Conservation (phyloP, 2,888 invertebrate species). For the Barypeithes pellucidus region DNA sequence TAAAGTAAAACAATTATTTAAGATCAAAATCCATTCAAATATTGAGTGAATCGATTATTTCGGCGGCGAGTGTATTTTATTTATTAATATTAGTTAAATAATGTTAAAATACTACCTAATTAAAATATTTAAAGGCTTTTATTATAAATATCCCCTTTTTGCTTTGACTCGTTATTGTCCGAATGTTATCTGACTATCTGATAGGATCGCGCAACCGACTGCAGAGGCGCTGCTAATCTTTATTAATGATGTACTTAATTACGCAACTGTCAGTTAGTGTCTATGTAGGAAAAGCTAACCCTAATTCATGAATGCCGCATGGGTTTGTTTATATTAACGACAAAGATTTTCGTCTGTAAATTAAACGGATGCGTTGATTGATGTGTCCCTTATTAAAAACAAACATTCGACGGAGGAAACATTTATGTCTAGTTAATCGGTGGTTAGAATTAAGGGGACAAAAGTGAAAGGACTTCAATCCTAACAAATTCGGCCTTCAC, state of each 20-base stretch:
- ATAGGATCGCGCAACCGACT: constrained; percentile 35
- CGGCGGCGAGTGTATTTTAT: too few species aligned
- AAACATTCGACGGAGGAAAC: constrained; percentile 19
- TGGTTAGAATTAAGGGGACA: too few species aligned
- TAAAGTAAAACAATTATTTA: too few species aligned
- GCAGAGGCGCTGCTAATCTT: constrained; percentile 60
- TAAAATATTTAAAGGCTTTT: too few species aligned
- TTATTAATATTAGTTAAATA: too few species aligned
- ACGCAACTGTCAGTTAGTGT: constrained; percentile 62
- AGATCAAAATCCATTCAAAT: too few species aligned
- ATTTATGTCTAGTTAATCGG: constrained; percentile 32
- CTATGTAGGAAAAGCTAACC: constrained; percentile 61
- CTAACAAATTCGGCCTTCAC: too few species aligned
- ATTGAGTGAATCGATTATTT: too few species aligned
- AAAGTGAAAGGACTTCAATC: too few species aligned
- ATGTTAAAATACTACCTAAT: too few species aligned
- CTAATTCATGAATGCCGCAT: constrained; percentile 57
- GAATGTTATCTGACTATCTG: constrained; percentile 12
- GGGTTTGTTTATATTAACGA: constrained; percentile 61
- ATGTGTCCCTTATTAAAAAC: constrained; percentile 47
- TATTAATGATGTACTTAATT: constrained; percentile 66
- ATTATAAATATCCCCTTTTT: too few species aligned
- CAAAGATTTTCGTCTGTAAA: constrained; percentile 58
- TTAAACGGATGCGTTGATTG: constrained; percentile 60
- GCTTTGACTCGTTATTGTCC: neutral